Conservation (phyloP, 2,888 invertebrate species). For the Pantelozetes paolii region DNA sequence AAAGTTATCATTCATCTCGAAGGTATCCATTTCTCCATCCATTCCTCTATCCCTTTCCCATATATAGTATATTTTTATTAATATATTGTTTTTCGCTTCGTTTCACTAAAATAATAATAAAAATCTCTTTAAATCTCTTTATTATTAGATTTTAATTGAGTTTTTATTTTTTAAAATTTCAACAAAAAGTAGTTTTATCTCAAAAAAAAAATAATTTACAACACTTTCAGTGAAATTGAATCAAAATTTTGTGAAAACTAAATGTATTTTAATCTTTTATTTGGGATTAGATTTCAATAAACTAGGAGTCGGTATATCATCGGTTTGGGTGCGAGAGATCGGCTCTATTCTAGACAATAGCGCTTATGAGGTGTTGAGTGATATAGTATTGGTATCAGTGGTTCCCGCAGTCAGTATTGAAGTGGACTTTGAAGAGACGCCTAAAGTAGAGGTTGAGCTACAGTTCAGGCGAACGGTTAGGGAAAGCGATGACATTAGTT, state of each 20-base stretch:
- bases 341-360: constrained; percentile 35
- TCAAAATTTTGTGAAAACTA: not conserved
- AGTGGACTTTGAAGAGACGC: constrained; percentile 41
- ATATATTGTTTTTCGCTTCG: constrained; percentile 9
- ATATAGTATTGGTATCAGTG: constrained; percentile 40
- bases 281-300: constrained; percentile 38
- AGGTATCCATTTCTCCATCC: not conserved
- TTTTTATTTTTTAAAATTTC: not conserved
- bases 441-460: constrained; percentile 41
- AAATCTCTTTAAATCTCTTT: not conserved
- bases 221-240: not conserved
- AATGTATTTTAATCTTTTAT: not conserved
- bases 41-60: not conserved
- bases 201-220: no score
- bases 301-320: constrained; percentile 41
- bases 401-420: constrained; percentile 44
- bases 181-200: not conserved
- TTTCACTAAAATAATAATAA: constrained; percentile 32
- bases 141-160: constrained; percentile 1
- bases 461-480: constrained; percentile 18
- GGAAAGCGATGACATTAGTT: constrained; percentile 22
- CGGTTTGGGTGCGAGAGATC: constrained; percentile 36
- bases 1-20: constrained; percentile 38
- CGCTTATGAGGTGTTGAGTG: constrained; percentile 36
- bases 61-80: constrained; percentile 5